Conservation (phyloP, 2,797 vertebrate species). For the Otolemur crassicaudatus region DNA sequence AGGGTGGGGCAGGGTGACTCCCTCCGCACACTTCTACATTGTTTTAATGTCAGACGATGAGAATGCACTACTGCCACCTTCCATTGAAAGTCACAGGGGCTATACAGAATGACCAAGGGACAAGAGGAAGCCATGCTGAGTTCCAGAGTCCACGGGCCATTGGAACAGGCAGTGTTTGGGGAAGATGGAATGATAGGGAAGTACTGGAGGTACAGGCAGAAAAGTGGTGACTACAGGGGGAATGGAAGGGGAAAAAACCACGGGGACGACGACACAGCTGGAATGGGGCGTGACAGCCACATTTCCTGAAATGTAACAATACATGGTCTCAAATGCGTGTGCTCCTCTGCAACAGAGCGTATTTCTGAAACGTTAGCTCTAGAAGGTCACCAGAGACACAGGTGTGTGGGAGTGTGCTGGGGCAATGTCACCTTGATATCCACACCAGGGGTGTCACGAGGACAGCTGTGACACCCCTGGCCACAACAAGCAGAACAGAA, state of each 20-base stretch:
- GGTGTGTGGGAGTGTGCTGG: background rate
- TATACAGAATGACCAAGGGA: background rate
- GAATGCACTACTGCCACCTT: background rate
- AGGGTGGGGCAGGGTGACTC: rapidly evolving
- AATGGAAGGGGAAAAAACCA: background rate
- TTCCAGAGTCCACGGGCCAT: background rate
- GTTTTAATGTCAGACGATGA: background rate
- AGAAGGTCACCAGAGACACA: background rate
- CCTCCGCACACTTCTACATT: background rate
- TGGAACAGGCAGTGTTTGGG: background rate
- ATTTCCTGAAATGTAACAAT: background rate
- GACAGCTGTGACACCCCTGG: rapidly evolving
- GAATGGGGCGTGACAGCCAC: background rate
- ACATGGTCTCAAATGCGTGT: background rate
- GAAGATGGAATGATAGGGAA: background rate
- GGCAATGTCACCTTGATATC: too few species aligned
- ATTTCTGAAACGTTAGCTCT: background rate
- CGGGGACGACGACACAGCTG: background rate
- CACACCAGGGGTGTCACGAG: background rate
- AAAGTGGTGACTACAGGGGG: background rate
- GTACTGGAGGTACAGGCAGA: background rate
- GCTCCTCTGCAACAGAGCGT: background rate
- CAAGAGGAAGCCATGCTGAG: background rate
- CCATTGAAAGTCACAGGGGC: background rate
- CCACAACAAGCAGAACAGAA: background rate